Percentiles rank a stretch among this genome's conserved stretches.
phyloP scores from a whole-genome alignment of 2,797 vertebrate genomes.

The Falco biarmicus region DNA sequence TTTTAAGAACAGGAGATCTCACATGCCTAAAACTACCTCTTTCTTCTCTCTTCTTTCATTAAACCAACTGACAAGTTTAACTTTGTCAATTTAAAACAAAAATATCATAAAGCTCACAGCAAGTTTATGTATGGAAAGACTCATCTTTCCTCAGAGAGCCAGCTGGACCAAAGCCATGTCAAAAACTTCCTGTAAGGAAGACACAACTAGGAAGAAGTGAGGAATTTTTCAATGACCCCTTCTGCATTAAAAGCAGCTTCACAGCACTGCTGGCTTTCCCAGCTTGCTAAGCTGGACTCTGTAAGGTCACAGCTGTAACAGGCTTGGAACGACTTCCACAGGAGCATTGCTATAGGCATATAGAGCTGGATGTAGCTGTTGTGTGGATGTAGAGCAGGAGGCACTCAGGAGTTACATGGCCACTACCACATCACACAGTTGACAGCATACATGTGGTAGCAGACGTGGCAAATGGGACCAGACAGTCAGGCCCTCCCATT shows the following conservation, averaged over 20 bases:
- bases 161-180: constrained; percentile 14
- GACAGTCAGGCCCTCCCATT: rapidly evolving
- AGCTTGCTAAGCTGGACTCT: neutral
- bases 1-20: constrained; percentile 23
- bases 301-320: neutral
- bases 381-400: neutral
- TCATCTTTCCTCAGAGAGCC: neutral
- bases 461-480: rapidly evolving
- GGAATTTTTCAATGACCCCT: neutral
- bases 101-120: neutral
- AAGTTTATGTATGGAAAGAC: neutral
- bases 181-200: constrained; percentile 33
- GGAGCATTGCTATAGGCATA: neutral
- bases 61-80: constrained; percentile 11
- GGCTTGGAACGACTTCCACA: neutral
- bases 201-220: neutral
- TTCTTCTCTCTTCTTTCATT: neutral
- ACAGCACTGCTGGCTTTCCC: neutral
- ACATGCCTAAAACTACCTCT: neutral
- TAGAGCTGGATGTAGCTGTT: neutral
- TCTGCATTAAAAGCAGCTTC: neutral
- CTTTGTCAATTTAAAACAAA: neutral
- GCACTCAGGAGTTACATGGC: neutral
- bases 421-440: rapidly evolving
- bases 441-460: neutral